Evolutionary conservation across 2,797 vertebrate genomes (phyloP), one percentile per base, ranked within the genome.

Genomic region (Poeciliopsis presidionis): DNA sequence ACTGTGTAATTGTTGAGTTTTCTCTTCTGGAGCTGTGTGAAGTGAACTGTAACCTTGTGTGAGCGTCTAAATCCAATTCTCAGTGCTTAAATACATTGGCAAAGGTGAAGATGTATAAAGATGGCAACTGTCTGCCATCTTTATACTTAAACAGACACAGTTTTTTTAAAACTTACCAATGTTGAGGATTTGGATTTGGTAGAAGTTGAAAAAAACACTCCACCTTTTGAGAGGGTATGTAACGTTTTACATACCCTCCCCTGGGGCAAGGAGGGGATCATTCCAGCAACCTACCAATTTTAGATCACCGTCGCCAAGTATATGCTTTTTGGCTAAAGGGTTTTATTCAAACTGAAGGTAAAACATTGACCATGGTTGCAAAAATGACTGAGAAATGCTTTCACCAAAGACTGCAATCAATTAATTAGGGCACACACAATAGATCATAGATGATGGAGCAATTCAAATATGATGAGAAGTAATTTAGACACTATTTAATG

Each of bases 371-470:
- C n/a, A 2, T 59, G n/a, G 11, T 30, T 59, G 55, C n/a, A 59
- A 30, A 28, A 59, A 28, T 59, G n/a, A n/a, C 28, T 59, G 55
- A n/a, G 53, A 59, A 59, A 59, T 51, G 49, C 7, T 22, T 22
- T 51, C 49, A 22, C 49, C 49, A 3, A 59, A 13, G 28, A 65
- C 3, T 65, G 16, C 16, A 9, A 18, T 65, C 16, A 70, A 18
- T 83, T 74, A 78, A 84, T 83, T 79, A 77, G n/a, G 57, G 30
- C 33, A 79, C 33, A 73, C 4, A 46, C n/a, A 45, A 69, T 28
- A 6, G 59, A 63, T 14, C 59, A 63, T 46, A 77, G 49, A 51
- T 51, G 49, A 51, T 22, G 28, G 74, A 76, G 61, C 9, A 16
- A 45, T 53, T 41, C 71, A 70, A 77, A 59, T 46, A 18, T 61